Evolutionary conservation across 2,797 vertebrate species (phyloP), one percentile per base, ranked within the genome.

Genomic region (Microctenopoma lineatum): DNA sequence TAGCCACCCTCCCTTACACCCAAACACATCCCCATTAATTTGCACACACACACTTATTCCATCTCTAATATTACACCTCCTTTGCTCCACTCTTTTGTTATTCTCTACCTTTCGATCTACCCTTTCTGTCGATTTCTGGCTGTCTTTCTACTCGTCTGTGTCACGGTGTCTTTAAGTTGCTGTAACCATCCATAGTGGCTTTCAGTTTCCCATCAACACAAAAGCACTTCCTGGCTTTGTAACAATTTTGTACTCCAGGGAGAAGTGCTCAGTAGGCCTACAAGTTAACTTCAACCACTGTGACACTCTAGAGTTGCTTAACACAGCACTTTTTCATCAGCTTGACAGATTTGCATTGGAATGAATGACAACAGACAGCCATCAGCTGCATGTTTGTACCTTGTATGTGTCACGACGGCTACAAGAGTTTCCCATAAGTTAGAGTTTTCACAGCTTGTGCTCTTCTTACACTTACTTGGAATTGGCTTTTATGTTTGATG

Each of bases 161-260:
- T 67, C 55, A 18, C 82, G 48, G 42, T 42, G 78, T 87, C 75
- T 86, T 47, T 51, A 41, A 77, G 67, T 84, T 70, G 87, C 83
- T 67, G 79, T 83, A 87, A 85, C 83, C 71, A 82, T 68, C 72
- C 62, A 18, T 59, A 48, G 73, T 51, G 78, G 80, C 77, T 86
- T 88, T 84, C 79, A 58, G 67, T 84, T 87, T 85, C 80, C 77
- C 90, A 80, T 89, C 83, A 81, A 86, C 74, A 68, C 87, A 70
- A 91, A 92, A 81, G 81, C 77, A 45, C 90, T 89, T 82, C 77
- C 81, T 76, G 64, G 67, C 91, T 91, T 91, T 90, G 83, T 85
- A 85, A 89, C 88, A 80, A 87, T 90, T 90, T 88, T 84, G 61
- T 66, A 64, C 88, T 91, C 91, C 11, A 68, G 77, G 77, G 90